phyloP scores from a whole-genome alignment of 2,797 vertebrate species.

The Onychomys arenicola region DNA sequence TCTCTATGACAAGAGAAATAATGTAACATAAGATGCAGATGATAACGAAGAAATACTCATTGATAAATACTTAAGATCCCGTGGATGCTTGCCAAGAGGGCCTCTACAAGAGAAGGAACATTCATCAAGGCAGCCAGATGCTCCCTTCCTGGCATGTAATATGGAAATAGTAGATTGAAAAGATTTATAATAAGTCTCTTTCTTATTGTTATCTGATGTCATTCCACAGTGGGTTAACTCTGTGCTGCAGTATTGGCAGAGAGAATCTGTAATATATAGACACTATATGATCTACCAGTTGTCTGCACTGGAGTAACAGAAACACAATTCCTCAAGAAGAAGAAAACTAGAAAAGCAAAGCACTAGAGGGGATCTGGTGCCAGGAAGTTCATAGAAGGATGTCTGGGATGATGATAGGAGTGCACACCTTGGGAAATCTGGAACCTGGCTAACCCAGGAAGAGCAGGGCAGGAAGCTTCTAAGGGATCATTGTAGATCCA shows the following conservation, averaged over 20 bases:
- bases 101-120: background rate
- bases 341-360: slow-evolving; percentile 62
- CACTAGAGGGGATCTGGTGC: slow-evolving; percentile 51
- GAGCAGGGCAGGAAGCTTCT: background rate
- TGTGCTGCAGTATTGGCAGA: slow-evolving; percentile 63
- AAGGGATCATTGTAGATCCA: background rate
- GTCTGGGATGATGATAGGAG: background rate
- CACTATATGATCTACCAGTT: slow-evolving; percentile 69
- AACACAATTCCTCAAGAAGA: slow-evolving; percentile 78
- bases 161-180: slow-evolving; percentile 78
- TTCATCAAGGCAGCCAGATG: slow-evolving; percentile 40
- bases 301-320: slow-evolving; percentile 68
- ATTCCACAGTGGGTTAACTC: slow-evolving; percentile 69
- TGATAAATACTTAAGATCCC: slow-evolving; percentile 2
- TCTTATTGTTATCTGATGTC: slow-evolving; percentile 61
- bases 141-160: slow-evolving; percentile 42
- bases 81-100: slow-evolving; percentile 40
- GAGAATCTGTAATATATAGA: slow-evolving; percentile 75
- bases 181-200: slow-evolving; percentile 69
- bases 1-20: slow-evolving; percentile 41
- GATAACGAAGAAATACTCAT: slow-evolving; percentile 19
- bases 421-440: background rate
- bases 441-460: background rate
- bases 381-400: slow-evolving; percentile 50
- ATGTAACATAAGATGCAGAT: background rate